phyloP scores from a whole-genome alignment of 1,140 invertebrate species.

The Drosophila eugracilis region DNA sequence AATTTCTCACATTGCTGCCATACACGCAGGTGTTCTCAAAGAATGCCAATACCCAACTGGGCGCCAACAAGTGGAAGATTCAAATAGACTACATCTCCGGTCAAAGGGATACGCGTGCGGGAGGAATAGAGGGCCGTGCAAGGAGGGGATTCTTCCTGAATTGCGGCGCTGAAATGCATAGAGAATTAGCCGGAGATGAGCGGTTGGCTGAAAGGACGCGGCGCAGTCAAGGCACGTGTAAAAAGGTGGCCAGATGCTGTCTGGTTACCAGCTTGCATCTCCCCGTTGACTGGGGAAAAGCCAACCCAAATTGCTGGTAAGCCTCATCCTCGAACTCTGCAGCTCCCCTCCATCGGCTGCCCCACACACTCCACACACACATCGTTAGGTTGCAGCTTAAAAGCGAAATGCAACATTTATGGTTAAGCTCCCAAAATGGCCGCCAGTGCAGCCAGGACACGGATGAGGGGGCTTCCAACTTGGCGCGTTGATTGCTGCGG shows the following conservation, averaged over 20 bases:
- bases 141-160: conserved; percentile 24
- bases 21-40: background rate
- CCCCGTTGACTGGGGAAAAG: conserved; percentile 57
- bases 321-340: conserved; percentile 37
- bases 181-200: conserved; percentile 61
- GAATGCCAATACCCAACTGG: background rate
- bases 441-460: conserved; percentile 23
- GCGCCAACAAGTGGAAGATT: conserved; percentile 43
- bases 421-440: conserved; percentile 67
- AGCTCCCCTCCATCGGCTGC: background rate
- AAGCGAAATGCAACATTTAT: conserved; percentile 78
- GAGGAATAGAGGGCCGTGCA: background rate
- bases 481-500: conserved; percentile 75
- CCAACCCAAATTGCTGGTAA: conserved; percentile 75
- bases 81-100: conserved; percentile 33
- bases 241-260: conserved; percentile 51
- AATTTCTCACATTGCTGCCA: too few relatives aligned
- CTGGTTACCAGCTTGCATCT: conserved; percentile 12
- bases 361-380: conserved; percentile 16
- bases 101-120: conserved; percentile 3
- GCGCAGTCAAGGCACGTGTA: conserved; percentile 36
- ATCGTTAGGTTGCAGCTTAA: conserved; percentile 54
- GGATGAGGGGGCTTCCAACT: conserved; percentile 16
- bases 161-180: conserved; percentile 49
- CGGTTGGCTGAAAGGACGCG: conserved; percentile 32